Conservation (phyloP, 2,113 vertebrate species). For the Coturnix japonica region DNA sequence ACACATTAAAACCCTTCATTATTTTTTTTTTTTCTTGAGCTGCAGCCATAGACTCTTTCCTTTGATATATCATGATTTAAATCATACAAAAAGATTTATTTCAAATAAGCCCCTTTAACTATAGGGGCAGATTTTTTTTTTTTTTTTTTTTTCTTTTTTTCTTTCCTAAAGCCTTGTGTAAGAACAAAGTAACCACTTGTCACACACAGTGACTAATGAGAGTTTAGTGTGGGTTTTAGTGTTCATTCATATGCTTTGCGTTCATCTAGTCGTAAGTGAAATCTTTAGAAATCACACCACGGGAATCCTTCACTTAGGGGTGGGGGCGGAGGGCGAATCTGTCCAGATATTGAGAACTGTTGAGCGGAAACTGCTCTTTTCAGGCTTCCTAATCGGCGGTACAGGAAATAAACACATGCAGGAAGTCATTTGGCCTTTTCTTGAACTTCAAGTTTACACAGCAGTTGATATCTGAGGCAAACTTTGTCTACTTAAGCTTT, state of each 20-base stretch:
- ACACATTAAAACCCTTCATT: not conserved
- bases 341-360: conserved; percentile 53
- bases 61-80: conserved; percentile 72
- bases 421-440: conserved; percentile 70
- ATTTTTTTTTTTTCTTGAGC: not conserved
- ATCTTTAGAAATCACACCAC: conserved; percentile 73
- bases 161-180: conserved; percentile 64
- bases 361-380: conserved; percentile 71
- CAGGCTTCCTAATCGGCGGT: conserved; percentile 57
- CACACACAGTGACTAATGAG: conserved; percentile 72
- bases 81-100: conserved; percentile 70
- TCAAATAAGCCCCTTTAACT: conserved; percentile 70
- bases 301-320: conserved; percentile 65
- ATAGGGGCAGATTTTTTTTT: conserved; percentile 48
- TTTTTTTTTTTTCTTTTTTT: too few species aligned
- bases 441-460: conserved; percentile 68
- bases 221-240: conserved; percentile 74
- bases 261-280: conserved; percentile 69
- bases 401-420: conserved; percentile 74
- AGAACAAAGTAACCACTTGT: conserved; percentile 81
- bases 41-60: conserved; percentile 46
- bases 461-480: conserved; percentile 43
- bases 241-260: conserved; percentile 71
- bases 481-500: conserved; percentile 20
- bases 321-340: conserved; percentile 50